phyloP scores from a whole-genome alignment of 2,113 vertebrate species.

The Brienomyrus brachyistius region DNA sequence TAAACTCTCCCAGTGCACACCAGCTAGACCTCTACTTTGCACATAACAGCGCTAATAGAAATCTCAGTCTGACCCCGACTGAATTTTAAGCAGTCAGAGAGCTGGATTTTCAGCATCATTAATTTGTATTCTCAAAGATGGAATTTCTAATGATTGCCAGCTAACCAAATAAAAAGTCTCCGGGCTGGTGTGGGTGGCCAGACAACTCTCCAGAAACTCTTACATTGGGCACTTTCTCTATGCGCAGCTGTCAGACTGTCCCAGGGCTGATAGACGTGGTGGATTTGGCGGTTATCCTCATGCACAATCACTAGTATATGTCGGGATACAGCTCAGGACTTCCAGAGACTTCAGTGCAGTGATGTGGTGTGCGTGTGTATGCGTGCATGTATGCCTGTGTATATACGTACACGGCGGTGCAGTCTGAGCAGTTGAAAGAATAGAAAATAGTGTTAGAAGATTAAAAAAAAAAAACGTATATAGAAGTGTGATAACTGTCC shows the following conservation, averaged over 20 bases:
- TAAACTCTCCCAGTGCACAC: background rate
- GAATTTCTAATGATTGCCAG: slow-evolving; percentile 26
- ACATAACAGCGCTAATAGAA: slow-evolving; percentile 15
- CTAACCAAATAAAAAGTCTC: slow-evolving; percentile 25
- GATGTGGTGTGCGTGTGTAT: slow-evolving; percentile 14
- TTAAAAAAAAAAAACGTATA: background rate
- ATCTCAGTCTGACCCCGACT: background rate
- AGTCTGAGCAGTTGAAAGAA: background rate
- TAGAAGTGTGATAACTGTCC: background rate
- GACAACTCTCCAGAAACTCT: slow-evolving; percentile 7
- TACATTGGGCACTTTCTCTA: slow-evolving; percentile 2
- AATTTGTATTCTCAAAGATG: slow-evolving; percentile 23
- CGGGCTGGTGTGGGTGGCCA: slow-evolving; percentile 18
- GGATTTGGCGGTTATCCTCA: slow-evolving; percentile 6
- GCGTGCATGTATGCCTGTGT: slow-evolving; percentile 18
- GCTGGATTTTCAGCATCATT: slow-evolving; percentile 26
- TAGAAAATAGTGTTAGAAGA: background rate
- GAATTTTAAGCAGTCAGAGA: slow-evolving; percentile 10
- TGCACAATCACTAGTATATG: slow-evolving; percentile 18
- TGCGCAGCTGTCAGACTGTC: slow-evolving; percentile 25
- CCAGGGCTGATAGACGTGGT: slow-evolving; percentile 17
- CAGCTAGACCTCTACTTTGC: slow-evolving; percentile 1
- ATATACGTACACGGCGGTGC: background rate
- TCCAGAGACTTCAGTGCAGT: slow-evolving; percentile 6
- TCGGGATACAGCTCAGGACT: slow-evolving; percentile 8